Evolutionary conservation across 2,113 vertebrate genomes (phyloP), one percentile per base, ranked within the genome.

Genomic region (Cercocebus atys): DNA sequence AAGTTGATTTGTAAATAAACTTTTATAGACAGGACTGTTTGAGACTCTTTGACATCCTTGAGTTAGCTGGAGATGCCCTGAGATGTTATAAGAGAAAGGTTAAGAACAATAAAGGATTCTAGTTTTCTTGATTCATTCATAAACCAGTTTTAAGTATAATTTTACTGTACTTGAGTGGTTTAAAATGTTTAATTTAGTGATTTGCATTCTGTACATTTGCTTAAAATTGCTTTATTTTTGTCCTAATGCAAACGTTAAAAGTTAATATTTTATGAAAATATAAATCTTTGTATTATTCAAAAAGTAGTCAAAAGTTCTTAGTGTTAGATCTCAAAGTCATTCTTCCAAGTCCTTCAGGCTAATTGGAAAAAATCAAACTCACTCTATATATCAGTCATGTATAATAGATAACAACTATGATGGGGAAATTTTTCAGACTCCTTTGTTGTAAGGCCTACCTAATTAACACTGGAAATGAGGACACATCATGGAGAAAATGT

Each of bases 381-480:
- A 20, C 25, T 52, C 78, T 32, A 32, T 88, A 18, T 91, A 88
- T 79, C 52, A 68, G 81, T 91, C 86, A 95, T 97, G 43, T 95
- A 89, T 97, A 93, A 94, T 87, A 97, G 97, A 96, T 97, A 86
- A 86, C 35, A 95, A 50, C 38, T 86, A 23, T 94, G 93, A 94
- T 79, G 68, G 81, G 40, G 78, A 94, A 87, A 75, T 68, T 90
- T 97, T 97, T 97, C 81, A 88, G 32, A 79, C 17, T 86, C 35
- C 93, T 90, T 95, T 92, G 92, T 82, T 93, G 38, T 52, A 85
- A 78, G 66, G 27, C 30, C 45, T 97, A 57, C 47, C 80, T 93
- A 97, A 97, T 98, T 97, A 96, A 89, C 68, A 87, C 12, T 81
- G 72, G 76, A 92, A 92, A 96, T 90, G 75, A 96, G 87, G 87